Base-by-base conservation (phyloP, 2,888 invertebrate genomes). In the Leucophenga maculata region DNA sequence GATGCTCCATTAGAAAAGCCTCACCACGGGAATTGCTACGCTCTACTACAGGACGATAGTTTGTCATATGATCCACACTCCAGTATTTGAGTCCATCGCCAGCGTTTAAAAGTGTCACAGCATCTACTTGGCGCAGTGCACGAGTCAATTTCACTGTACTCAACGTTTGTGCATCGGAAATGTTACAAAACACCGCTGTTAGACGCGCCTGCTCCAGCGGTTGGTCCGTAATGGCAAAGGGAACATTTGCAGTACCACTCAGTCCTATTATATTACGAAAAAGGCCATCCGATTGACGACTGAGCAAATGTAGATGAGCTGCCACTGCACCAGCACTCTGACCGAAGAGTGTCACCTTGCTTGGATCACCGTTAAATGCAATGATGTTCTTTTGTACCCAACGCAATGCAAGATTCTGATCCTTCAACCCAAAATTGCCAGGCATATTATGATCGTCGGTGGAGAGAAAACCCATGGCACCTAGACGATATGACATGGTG, bases 351-450 rank as follows among this genome's bases (percentile, higher is more conserved):
- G 90, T 90, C 0, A 90, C 89, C 32, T 75, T 79, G 0, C 85
- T 74, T 0, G 84, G 86, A 75, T 90, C 83, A 0, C 90, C 90
- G 1, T 89, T 89, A 72, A 90, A 91, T 46, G 74, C 69, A 1
- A 73, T 76, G 52, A 90, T 90, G 71, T 90, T 87, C 0, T 86
- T 81, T 59, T 89, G 85, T 3, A 90, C 87, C 90, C 90, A 90
- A 72, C 86, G 86, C 46, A 90, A 75, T 0, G 88, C 90, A 20
- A 88, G 72, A 13, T 88, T 85, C 80, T 90, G 90, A 83, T 90
- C 90, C 78, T 91, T 90, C 0, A 90, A 77, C 0, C 86, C 90
- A 74, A 89, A 90, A 73, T 91, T 91, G 0, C 90, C 90, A 0
- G 90, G 88, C 64, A 90, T 88, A 9, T 79, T 85, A 0, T 86